Conservation (phyloP, 2,797 vertebrate species). For the Melanotaenia maccullochi region DNA sequence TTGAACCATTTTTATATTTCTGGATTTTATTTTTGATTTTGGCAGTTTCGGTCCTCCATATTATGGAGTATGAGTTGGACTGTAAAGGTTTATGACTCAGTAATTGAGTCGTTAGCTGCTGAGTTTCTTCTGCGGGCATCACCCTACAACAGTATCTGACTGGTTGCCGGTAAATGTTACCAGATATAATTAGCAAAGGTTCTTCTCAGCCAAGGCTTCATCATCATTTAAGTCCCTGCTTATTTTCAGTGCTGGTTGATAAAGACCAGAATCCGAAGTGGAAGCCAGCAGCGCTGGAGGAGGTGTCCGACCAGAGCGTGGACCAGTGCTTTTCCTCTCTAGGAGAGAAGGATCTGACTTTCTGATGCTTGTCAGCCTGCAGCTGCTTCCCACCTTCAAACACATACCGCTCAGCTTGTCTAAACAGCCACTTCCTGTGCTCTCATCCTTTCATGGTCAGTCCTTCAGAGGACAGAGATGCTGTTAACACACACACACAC, state of each 20-base stretch:
- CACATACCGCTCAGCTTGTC: background rate
- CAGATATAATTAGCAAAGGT: background rate
- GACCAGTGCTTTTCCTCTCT: conserved; percentile 85
- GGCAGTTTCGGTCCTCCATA: too few relatives aligned
- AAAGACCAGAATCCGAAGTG: conserved; percentile 85
- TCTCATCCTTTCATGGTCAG: conserved; percentile 6
- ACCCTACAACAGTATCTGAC: background rate
- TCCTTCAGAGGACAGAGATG: background rate
- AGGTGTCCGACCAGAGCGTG: conserved; percentile 84
- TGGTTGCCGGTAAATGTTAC: background rate
- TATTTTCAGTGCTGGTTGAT: conserved; percentile 71
- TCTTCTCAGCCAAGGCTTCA: too few relatives aligned
- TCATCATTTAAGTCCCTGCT: background rate
- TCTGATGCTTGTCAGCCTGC: conserved; percentile 56
- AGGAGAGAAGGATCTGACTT: conserved; percentile 83
- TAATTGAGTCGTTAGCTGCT: too few relatives aligned
- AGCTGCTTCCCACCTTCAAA: conserved; percentile 1
- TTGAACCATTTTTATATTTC: too few relatives aligned
- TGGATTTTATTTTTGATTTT: too few relatives aligned
- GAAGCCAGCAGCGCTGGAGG: conserved; percentile 86
- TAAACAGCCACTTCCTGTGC: conserved; percentile 24
- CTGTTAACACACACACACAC: too few relatives aligned
- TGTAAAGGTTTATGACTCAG: background rate
- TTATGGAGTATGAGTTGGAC: background rate
- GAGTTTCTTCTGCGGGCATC: background rate